Evolutionary conservation across 2,888 invertebrate genomes (phyloP).

Genomic region (Tachina fera): DNA sequence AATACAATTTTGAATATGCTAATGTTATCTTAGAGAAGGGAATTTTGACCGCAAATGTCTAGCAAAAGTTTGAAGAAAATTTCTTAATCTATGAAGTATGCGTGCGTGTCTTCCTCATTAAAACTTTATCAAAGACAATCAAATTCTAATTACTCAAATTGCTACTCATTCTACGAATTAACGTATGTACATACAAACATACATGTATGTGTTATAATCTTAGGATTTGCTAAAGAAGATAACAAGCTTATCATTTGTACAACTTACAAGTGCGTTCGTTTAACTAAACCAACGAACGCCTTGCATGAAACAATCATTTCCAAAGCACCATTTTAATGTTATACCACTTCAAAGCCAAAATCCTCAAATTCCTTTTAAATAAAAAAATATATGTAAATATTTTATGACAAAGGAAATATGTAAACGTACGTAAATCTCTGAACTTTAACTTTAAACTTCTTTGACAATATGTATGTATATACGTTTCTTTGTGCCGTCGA

Average conservation of each 20-base stretch:
- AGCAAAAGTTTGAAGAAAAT: too few relatives aligned
- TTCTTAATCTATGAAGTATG: too few relatives aligned
- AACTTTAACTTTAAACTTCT: constrained; percentile 28
- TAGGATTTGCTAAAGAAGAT: too few relatives aligned
- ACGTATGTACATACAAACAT: neutral
- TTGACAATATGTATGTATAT: constrained; percentile 21
- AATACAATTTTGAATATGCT: too few relatives aligned
- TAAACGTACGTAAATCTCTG: constrained; percentile 8
- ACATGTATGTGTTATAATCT: neutral
- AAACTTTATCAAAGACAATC: too few relatives aligned
- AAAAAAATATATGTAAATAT: constrained; percentile 16
- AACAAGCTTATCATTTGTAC: neutral
- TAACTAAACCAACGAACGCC: neutral
- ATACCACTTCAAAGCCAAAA: neutral
- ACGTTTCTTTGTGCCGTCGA: constrained; percentile 10
- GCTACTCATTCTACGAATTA: too few relatives aligned
- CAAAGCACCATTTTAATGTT: neutral
- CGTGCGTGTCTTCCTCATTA: too few relatives aligned
- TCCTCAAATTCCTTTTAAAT: constrained; percentile 15
- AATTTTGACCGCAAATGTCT: too few relatives aligned
- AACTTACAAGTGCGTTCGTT: neutral
- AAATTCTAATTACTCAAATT: too few relatives aligned
- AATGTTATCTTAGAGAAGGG: too few relatives aligned
- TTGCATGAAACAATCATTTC: neutral
- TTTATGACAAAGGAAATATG: neutral